phyloP scores from a whole-genome alignment of 2,113 vertebrate species.

The Pardalotus punctatus region DNA sequence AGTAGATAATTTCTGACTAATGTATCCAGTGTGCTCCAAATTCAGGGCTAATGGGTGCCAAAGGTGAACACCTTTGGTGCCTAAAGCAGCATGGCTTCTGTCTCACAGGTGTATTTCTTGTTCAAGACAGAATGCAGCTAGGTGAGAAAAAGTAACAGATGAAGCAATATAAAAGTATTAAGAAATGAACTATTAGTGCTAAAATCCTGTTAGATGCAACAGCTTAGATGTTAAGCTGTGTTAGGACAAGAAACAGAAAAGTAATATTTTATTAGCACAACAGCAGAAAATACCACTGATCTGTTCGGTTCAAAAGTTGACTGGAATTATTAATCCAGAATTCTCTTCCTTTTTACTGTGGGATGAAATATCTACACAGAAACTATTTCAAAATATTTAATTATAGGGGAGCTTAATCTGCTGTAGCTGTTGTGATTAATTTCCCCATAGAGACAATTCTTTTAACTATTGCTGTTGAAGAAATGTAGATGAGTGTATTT shows the following conservation, averaged over 20 bases:
- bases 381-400: conserved; percentile 12
- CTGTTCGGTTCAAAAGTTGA: not conserved
- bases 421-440: not conserved
- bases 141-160: not conserved
- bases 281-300: not conserved
- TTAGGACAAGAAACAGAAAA: not conserved
- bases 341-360: not conserved
- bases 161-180: not conserved
- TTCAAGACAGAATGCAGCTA: not conserved
- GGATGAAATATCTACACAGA: not conserved
- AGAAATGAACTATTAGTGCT: not conserved
- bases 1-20: not conserved
- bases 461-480: not conserved
- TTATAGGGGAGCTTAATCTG: not conserved
- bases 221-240: not conserved
- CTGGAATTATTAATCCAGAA: not conserved
- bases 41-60: not conserved
- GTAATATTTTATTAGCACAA: not conserved
- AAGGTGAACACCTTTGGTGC: not conserved
- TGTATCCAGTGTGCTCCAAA: not conserved
- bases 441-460: not conserved
- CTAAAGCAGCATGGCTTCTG: not conserved
- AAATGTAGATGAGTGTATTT: not conserved
- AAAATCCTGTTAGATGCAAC: conserved; percentile 18
- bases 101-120: not conserved